Percentiles rank a stretch among this genome's conserved stretches.
These are phyloP conservation scores for Stictocephala bisonia DNA, from an alignment of 2,888 invertebrate genomes.

Conservation along the genomic window DNA sequence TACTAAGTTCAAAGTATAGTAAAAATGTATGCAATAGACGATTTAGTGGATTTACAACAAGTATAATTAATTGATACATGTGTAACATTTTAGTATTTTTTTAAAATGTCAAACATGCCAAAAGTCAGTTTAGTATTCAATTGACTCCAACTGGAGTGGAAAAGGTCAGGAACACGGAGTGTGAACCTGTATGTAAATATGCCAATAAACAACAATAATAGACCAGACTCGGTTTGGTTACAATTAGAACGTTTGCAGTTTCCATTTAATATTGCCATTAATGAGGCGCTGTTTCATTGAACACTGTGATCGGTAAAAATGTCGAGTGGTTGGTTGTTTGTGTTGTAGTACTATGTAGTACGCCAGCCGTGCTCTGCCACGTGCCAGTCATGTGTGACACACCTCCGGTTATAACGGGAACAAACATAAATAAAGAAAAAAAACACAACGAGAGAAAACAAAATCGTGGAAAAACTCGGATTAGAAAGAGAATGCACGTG, in stretches of 20 bases:
- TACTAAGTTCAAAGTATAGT: too few relatives aligned
- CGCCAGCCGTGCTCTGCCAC: constrained; percentile 18
- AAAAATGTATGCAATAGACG: too few relatives aligned
- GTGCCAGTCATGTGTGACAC: neutral
- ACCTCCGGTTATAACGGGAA: neutral
- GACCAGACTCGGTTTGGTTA: neutral
- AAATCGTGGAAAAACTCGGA: constrained; percentile 5
- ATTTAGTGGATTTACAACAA: too few relatives aligned
- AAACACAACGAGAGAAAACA: constrained; percentile 1
- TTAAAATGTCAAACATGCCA: too few relatives aligned
- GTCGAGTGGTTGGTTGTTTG: neutral
- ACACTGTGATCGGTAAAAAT: neutral
- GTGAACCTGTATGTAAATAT: too few relatives aligned
- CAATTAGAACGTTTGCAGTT: constrained; percentile 20
- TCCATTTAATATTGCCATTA: constrained; percentile 29
- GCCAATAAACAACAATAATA: constrained; percentile 11
- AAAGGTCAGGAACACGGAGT: too few relatives aligned
- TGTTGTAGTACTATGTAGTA: constrained; percentile 11
- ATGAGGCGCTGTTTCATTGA: constrained; percentile 20
- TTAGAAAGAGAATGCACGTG: constrained; percentile 22
- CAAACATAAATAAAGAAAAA: neutral
- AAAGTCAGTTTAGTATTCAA: too few relatives aligned
- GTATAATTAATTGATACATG: too few relatives aligned
- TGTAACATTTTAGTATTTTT: too few relatives aligned
- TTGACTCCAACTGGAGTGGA: too few relatives aligned